A percentile compares a stretch with the other conserved stretches of the same genome.
Conservation (phyloP, 64 coral and sea anemone species). For the Anthopleura sola region DNA sequence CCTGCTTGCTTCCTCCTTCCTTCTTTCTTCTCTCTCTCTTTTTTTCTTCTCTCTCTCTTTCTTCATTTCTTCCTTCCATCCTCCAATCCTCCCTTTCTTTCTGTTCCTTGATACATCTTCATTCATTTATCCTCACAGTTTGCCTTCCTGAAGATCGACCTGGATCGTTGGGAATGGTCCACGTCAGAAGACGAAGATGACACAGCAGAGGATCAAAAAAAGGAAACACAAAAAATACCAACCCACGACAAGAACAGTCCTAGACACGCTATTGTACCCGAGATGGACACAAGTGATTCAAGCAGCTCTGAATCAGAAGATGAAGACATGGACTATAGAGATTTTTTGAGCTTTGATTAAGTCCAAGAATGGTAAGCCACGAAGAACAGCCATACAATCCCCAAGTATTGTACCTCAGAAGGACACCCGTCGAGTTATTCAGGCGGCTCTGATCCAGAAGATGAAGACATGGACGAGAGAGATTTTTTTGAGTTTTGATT, state of each 20-base stretch:
- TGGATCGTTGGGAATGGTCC: constrained; percentile 89
- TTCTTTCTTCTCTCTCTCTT: background rate
- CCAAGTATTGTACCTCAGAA: constrained; percentile 50
- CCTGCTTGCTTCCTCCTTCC: background rate
- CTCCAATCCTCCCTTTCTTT: background rate
- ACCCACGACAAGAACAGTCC: background rate
- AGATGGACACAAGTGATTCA: constrained; percentile 48
- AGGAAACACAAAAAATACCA: background rate
- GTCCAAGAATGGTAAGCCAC: too few relatives aligned
- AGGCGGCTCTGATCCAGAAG: constrained; percentile 22
- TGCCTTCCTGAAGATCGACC: constrained; percentile 62
- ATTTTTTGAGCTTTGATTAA: background rate
- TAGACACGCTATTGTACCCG: constrained; percentile 28
- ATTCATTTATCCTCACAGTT: constrained; percentile 24
- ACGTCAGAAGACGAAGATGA: constrained; percentile 78
- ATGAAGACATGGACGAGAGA: background rate
- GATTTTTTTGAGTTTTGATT: background rate
- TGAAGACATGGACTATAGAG: background rate
- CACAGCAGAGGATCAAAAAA: constrained; percentile 16
- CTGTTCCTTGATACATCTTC: background rate
- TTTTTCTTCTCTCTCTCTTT: too few relatives aligned
- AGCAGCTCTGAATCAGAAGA: constrained; percentile 30
- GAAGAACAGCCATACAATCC: background rate
- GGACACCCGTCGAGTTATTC: constrained; percentile 38
- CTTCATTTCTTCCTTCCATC: background rate